Evolutionary conservation across 2,888 invertebrate genomes (phyloP).

Genomic region (Megastigmus dorsalis): DNA sequence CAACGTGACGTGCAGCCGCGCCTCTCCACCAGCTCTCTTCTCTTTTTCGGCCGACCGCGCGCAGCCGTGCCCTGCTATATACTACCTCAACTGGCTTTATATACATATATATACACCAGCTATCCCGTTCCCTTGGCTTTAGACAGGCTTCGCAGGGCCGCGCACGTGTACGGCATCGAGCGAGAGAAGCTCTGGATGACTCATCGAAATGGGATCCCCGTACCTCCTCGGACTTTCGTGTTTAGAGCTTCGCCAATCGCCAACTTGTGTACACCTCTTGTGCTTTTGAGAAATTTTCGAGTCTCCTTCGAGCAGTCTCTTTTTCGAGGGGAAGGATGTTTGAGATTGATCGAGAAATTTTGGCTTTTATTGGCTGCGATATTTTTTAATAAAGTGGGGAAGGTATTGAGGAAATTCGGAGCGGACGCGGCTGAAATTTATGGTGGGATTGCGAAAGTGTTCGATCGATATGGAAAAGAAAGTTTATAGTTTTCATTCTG

Average conservation of each 20-base stretch:
- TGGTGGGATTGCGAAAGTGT: too few relatives aligned
- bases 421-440: not conserved
- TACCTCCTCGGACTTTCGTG: not conserved
- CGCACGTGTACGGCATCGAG: slow-evolving; percentile 39
- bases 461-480: too few relatives aligned
- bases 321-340: not conserved
- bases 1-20: slow-evolving; percentile 13
- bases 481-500: too few relatives aligned
- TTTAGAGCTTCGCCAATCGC: not conserved
- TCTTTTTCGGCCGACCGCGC: slow-evolving; percentile 24
- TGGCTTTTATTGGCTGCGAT: not conserved
- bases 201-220: slow-evolving; percentile 33
- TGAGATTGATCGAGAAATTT: not conserved
- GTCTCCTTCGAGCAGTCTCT: too few relatives aligned
- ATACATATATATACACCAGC: too few relatives aligned
- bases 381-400: not conserved
- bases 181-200: not conserved
- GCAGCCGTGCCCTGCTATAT: slow-evolving; percentile 36
- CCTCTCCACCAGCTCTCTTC: not conserved
- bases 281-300: not conserved
- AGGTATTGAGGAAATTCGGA: not conserved
- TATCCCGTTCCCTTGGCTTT: too few relatives aligned
- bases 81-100: too few relatives aligned
- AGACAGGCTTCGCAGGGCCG: too few relatives aligned
- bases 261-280: not conserved